A percentile compares a stretch with the other conserved stretches of the same genome.
Evolutionary conservation across 2,797 vertebrate species (phyloP).

Genomic region (Eidolon dupreanum): DNA sequence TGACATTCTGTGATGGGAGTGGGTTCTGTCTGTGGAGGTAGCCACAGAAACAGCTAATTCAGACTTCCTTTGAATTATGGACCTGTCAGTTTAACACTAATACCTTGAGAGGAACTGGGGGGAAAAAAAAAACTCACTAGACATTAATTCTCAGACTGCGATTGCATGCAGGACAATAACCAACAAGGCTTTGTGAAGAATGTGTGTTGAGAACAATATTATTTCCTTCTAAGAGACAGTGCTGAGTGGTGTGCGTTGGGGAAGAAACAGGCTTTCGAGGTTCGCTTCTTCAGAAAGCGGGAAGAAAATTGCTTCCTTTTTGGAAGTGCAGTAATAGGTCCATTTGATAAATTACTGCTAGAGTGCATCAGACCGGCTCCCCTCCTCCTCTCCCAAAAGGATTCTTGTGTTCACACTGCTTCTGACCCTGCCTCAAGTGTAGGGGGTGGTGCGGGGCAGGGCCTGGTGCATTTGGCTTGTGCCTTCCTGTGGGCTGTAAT

Average conservation of each 20-base stretch:
- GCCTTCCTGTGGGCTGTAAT: not conserved
- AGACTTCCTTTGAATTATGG: not conserved
- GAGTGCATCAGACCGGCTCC: not conserved
- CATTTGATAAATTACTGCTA: not conserved
- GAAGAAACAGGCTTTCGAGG: not conserved
- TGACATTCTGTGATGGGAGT: not conserved
- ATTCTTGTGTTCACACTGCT: not conserved
- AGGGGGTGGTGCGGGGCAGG: no score
- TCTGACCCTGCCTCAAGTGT: not conserved
- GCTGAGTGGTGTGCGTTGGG: rapidly evolving
- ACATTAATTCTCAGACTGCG: not conserved
- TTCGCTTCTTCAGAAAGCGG: not conserved
- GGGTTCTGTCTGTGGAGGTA: not conserved
- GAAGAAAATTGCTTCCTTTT: slow-evolving; percentile 38
- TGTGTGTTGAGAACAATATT: not conserved
- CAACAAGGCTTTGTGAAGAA: not conserved
- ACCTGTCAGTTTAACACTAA: not conserved
- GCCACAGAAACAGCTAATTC: not conserved
- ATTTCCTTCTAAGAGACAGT: not conserved
- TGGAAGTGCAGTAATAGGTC: not conserved
- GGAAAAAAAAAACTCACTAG: not conserved
- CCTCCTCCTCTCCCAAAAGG: not conserved
- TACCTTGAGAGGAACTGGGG: not conserved
- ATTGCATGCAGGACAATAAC: not conserved
- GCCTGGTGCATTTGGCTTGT: not conserved